Conservation (phyloP, 2,113 vertebrate genomes). For the Mustela nigripes region DNA sequence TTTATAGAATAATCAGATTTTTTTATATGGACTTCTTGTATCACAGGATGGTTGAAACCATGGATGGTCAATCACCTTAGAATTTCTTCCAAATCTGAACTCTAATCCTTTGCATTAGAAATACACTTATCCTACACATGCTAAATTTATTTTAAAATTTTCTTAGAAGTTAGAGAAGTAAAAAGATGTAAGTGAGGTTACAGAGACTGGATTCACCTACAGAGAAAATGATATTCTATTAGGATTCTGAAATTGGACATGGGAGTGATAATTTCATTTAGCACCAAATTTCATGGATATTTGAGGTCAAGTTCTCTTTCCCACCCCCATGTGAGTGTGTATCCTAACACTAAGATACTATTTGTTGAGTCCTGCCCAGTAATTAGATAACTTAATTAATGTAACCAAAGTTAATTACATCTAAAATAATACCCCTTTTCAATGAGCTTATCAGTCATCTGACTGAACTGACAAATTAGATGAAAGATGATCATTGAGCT, state of each 20-base stretch:
- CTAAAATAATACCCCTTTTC: background rate
- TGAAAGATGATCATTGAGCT: background rate
- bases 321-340: background rate
- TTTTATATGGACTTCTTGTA: background rate
- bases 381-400: background rate
- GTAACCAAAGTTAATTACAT: background rate
- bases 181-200: background rate
- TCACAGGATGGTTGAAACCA: background rate
- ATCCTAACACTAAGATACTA: background rate
- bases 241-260: background rate
- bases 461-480: background rate
- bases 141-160: background rate
- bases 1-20: background rate
- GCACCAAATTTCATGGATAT: background rate
- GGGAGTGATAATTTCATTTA: background rate
- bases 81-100: background rate
- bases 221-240: background rate
- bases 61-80: background rate
- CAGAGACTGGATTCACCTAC: background rate
- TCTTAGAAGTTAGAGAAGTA: background rate
- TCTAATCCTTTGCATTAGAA: background rate
- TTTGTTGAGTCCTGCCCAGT: background rate
- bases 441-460: background rate
- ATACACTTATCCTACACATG: background rate
- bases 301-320: background rate